Base-by-base conservation (phyloP, 2,888 invertebrate species). In the Nephrotoma guestfalica region DNA sequence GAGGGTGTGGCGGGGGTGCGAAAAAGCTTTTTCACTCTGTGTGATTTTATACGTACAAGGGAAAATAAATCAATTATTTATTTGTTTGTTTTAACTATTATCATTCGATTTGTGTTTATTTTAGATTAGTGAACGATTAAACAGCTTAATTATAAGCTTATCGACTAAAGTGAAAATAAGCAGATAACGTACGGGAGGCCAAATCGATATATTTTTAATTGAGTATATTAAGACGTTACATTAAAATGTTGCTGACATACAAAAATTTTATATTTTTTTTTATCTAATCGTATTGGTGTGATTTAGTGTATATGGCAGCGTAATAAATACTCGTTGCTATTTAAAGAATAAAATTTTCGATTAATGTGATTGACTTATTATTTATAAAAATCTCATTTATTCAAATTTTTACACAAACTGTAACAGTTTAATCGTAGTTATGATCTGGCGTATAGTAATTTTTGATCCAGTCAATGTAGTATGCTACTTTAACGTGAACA, bases 401-500 rank as follows among this genome's bases (percentile, higher is more conserved):
- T 71, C 9, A 71, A 71, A 71, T 18, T 51, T 6, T 0, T 71
- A 71, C 51, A 15, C 13, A 15, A 57, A 57, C 4, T 57, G 15
- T 4, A 47, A 30, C 30, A 3, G 30, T 13, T 71, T 71, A 71
- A 71, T 71, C 71, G 71, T 71, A 71, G 4, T 30, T 30, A 71
- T 71, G 71, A 71, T 71, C 71, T 71, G 71, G 71, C 7, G n/a
- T 30, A 30, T 71, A 71, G 42, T 85, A 71, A 4, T 9, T 0
- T 30, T 71, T 86, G 86, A 92, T 89, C 92, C 92, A 93, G 9
- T 90, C 89, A 86, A 90, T 9, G 88, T 91, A 92, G 18, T 91
- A 89, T 0, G 92, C 90, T 1, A 91, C 90, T 13, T 91, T 90
- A 0, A 92, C 92, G 88, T 91, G 92, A 7, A 93, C 90, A 0